Base-by-base conservation (phyloP, 2,888 invertebrate species). In the Patella depressa region DNA sequence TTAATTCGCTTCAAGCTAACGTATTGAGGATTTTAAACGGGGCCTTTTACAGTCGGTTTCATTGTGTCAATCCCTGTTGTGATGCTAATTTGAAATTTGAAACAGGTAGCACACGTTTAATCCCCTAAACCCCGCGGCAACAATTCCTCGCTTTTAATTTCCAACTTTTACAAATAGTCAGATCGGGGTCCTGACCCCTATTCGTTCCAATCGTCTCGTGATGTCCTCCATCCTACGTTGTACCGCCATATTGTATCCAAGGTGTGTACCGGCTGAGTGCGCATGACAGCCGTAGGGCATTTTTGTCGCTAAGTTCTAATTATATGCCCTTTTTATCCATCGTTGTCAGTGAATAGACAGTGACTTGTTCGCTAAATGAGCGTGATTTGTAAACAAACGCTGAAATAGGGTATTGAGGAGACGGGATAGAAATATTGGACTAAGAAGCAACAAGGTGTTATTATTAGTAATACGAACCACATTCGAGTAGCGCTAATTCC, bases 71-170 rank as follows among this genome's bases (percentile, higher is more conserved):
- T 29, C 11, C 57, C 74, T 77, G 75, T 79, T 79, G 72, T 81
- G 71, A 78, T 77, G 81, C 70, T 79, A 81, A 79, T 81, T 79
- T 81, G 81, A 81, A 81, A 81, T 78, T 59, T 75, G 76, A 78
- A 74, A 77, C 81, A 81, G 81, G 81, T 81, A 81, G 55, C 70
- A 59, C 55, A 70, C 73, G 77, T 70, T 78, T 78, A 77, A 79
- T 19, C 53, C 11, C 59, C 75, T 24, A 45, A 59, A 54, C 78
- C 80, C 76, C 65, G 54, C 34, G 77, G 76, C 77, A 54, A 70
- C 53, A 24, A 65, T 24, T 65, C 24, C 19, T 65, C 65, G 65
- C 24, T 65, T 65, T 24, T 65, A 65, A 65, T 65, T 24, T 65
- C 65, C 65, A 65, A 65, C 65, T 65, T 65, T 65, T 24, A 24